These are phyloP conservation scores for Myoxocephalus aenaeus DNA, from an alignment of 2,797 vertebrate species.

Conservation along the genomic window DNA sequence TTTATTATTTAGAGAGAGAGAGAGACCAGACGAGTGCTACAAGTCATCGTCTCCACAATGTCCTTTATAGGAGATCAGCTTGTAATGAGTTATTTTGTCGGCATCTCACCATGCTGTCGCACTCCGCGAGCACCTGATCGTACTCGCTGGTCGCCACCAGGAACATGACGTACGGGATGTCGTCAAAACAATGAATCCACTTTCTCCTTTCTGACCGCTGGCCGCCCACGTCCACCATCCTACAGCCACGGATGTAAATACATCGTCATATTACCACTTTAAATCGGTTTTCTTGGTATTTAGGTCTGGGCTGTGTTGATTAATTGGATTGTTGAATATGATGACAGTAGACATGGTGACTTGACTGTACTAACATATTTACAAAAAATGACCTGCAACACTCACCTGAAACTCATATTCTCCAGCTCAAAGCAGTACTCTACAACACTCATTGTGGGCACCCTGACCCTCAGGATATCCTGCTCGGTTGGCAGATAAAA, in stretches of 20 bases:
- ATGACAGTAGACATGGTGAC: no score
- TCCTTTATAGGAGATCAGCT: background rate
- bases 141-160: conserved; percentile 1
- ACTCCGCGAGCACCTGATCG: background rate
- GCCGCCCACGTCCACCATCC: background rate
- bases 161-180: background rate
- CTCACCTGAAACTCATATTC: background rate
- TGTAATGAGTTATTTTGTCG: background rate
- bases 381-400: background rate
- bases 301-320: no score
- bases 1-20: no score
- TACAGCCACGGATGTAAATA: background rate
- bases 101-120: background rate
- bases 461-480: background rate
- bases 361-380: no score
- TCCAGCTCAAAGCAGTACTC: background rate
- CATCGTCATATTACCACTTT: background rate
- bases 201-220: background rate
- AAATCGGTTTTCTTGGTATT: no score
- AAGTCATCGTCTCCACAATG: background rate
- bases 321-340: no score
- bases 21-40: no score
- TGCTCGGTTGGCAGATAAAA: background rate
- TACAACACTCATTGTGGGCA: background rate
- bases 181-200: background rate